Evolutionary conservation across 2,888 invertebrate genomes (phyloP), one percentile per base, ranked within the genome.

Genomic region (Allacma fusca): DNA sequence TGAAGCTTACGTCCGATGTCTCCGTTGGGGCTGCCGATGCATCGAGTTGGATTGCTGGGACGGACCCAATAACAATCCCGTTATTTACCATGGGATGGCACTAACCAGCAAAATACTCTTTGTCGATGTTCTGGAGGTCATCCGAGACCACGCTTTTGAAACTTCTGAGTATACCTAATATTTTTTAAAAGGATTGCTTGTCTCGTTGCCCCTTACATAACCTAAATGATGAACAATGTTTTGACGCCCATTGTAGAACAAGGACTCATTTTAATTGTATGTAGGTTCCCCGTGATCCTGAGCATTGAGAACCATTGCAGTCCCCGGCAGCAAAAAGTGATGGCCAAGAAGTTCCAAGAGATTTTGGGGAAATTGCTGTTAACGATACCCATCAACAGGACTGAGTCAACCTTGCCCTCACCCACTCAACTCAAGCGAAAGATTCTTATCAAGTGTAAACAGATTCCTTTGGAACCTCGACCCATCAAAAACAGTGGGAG

Each of bases 341-440:
- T 70, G 75, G 71, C 65, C 9, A 70, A 76, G 29, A 44, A 70
- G 40, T 77, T 79, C 23, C 91, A 91, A 85, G 95, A 96, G 86
- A 91, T 94, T 0, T 94, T 95, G 86, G 95, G 94, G 0, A 96
- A 96, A 75, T 91, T 92, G 90, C 88, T 98, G 19, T 85, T 97
- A 0, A 89, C 90, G 0, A 91, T 92, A 82, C 92, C 94, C 0
- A 87, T 91, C 24, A 93, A 94, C 82, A 92, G 92, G 85, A 92
- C 91, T 85, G 96, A 95, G 86, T 89, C 88, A 1, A 40, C 34
- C 2, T 76, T 81, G 0, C 81, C 80, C 16, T 81, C 80, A 1
- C 82, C 82, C 1, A 50, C 78, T 43, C 85, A 86, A 68, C 87
- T 97, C 29, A 62, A 40, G 24, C 12, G 26, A 12, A 28, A 91